Conservation (phyloP, 2,797 vertebrate species). For the Phoebastria nigripes region DNA sequence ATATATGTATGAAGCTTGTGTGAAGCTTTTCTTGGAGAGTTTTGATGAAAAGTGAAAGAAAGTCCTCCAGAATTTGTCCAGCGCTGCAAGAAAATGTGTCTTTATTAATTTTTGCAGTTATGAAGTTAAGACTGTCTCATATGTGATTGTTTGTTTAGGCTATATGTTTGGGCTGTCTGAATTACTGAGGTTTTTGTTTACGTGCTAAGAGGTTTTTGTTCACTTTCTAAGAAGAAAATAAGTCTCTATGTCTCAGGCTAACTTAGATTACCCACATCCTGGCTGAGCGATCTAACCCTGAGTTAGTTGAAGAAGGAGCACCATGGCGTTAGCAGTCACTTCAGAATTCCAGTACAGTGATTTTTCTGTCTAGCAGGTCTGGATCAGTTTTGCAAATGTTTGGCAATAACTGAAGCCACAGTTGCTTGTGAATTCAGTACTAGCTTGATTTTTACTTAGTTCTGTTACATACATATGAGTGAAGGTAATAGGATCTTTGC, state of each 20-base stretch:
- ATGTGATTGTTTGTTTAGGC: not conserved
- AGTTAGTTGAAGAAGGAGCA: not conserved
- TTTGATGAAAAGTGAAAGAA: not conserved
- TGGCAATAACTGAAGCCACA: not conserved
- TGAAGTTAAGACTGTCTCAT: not conserved
- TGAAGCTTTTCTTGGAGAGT: not conserved
- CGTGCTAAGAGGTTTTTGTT: not conserved
- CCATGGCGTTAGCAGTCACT: not conserved
- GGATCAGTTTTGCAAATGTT: not conserved
- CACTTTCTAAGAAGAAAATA: not conserved
- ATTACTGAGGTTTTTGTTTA: not conserved
- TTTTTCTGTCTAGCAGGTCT: not conserved
- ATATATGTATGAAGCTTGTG: not conserved
- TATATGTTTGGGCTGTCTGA: not conserved
- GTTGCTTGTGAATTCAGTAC: not conserved
- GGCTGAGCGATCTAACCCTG: not conserved
- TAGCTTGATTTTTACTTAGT: not conserved
- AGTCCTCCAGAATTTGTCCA: not conserved
- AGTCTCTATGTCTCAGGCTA: not conserved
- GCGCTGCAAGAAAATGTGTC: not conserved
- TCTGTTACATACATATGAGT: not conserved
- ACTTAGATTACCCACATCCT: not conserved
- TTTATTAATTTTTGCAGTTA: not conserved
- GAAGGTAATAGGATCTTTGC: not conserved
- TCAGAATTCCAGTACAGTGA: not conserved